phyloP scores from a whole-genome alignment of 2,113 vertebrate genomes.

The Cisticola juncidis region DNA sequence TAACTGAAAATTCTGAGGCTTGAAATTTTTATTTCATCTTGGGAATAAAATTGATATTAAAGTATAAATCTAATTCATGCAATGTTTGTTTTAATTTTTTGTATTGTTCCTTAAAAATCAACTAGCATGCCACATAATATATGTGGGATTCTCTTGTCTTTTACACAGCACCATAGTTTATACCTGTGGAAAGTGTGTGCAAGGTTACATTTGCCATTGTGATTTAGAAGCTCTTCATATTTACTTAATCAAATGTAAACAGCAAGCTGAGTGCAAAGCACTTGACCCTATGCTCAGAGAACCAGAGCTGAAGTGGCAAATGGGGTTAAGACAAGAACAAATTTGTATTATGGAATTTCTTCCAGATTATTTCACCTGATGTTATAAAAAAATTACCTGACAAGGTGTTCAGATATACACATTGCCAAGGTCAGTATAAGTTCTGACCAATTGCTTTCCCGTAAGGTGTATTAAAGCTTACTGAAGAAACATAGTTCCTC shows the following conservation, averaged over 20 bases:
- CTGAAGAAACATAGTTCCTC: constrained; percentile 19
- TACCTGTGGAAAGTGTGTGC: background rate
- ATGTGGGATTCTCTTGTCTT: background rate
- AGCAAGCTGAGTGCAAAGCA: background rate
- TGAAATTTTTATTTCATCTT: background rate
- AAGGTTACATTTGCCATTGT: background rate
- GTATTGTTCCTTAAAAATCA: background rate
- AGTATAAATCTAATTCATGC: background rate
- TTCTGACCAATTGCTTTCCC: constrained; percentile 31
- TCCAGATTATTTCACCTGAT: background rate
- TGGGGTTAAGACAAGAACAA: constrained; percentile 41
- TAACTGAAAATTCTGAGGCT: background rate
- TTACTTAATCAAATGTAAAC: constrained; percentile 48
- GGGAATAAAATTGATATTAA: background rate
- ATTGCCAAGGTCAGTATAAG: background rate
- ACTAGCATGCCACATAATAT: background rate
- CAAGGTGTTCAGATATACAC: background rate
- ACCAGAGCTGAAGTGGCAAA: constrained; percentile 13
- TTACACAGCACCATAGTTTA: background rate
- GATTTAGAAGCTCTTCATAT: constrained; percentile 20
- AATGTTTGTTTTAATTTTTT: background rate
- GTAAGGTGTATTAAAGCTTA: constrained; percentile 35
- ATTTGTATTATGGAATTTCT: constrained; percentile 13
- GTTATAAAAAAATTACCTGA: background rate
- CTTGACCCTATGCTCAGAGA: constrained; percentile 13